Conservation (phyloP, 2,113 vertebrate species). For the Etheostoma spectabile region DNA sequence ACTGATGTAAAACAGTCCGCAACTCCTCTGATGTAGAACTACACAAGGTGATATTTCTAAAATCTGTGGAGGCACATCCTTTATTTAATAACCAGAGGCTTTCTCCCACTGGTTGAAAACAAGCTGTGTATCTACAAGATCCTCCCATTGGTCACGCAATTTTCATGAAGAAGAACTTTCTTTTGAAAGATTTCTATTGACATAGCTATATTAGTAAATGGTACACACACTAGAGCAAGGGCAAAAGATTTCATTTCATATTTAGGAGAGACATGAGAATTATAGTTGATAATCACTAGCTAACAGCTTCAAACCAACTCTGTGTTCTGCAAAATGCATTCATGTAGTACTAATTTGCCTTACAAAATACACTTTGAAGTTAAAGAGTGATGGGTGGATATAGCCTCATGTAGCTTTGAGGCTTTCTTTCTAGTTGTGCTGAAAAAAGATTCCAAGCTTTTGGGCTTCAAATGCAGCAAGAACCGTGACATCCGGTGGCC, state of each 20-base stretch:
- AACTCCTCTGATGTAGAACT: constrained; percentile 13
- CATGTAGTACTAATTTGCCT: neutral
- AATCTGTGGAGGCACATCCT: constrained; percentile 21
- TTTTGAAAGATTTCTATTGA: constrained; percentile 10
- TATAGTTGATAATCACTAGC: neutral
- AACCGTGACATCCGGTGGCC: neutral
- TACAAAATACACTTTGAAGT: neutral
- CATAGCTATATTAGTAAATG: constrained; percentile 5
- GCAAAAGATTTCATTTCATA: neutral
- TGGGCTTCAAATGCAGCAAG: neutral
- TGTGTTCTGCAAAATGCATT: neutral
- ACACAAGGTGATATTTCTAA: constrained; percentile 28
- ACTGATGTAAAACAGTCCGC: constrained; percentile 12
- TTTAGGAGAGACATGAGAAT: neutral
- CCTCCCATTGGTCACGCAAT: constrained; percentile 1
- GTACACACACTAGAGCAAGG: neutral
- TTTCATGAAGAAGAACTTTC: constrained; percentile 7
- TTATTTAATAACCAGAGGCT: constrained; percentile 34
- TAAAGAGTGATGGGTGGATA: neutral
- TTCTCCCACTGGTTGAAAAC: constrained; percentile 15
- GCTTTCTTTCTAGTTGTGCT: neutral
- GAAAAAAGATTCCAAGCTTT: neutral
- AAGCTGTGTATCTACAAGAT: neutral
- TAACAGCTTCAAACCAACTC: neutral
- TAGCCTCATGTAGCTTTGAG: neutral